phyloP scores from a whole-genome alignment of 2,797 vertebrate genomes.

The Melopsittacus undulatus region DNA sequence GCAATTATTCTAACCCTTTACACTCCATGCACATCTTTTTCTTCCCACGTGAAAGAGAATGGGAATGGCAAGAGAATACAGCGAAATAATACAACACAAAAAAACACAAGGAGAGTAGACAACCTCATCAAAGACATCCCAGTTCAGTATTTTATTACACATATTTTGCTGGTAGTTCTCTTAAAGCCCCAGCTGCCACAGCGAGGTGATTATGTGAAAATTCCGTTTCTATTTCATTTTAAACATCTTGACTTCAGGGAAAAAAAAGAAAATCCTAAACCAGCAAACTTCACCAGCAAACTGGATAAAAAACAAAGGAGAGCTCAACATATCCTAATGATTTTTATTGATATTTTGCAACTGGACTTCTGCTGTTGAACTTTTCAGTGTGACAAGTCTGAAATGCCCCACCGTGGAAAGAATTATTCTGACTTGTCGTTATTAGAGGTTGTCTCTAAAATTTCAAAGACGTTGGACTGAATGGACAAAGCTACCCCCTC shows the following conservation, averaged over 20 bases:
- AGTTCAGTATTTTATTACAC: background rate
- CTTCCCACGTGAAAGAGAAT: background rate
- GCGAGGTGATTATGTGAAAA: background rate
- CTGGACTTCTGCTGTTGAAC: background rate
- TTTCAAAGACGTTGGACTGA: background rate
- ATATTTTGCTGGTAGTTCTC: background rate
- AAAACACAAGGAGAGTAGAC: background rate
- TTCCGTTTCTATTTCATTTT: background rate
- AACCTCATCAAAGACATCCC: background rate
- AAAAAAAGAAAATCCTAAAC: background rate
- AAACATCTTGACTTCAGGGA: background rate
- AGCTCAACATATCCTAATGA: background rate
- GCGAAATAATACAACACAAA: background rate
- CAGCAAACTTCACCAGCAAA: background rate
- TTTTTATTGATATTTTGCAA: background rate
- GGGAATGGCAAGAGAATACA: background rate
- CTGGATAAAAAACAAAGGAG: background rate
- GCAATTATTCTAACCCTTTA: background rate
- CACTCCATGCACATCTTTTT: rapidly evolving
- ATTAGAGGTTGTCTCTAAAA: background rate
- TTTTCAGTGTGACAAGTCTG: background rate
- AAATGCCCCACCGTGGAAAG: background rate
- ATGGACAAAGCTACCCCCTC: background rate
- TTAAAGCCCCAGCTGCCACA: background rate
- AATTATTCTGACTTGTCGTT: background rate